Evolutionary conservation across 2,113 vertebrate genomes (phyloP), one percentile per base, ranked within the genome.

Genomic region (Notarius lentiginosus): DNA sequence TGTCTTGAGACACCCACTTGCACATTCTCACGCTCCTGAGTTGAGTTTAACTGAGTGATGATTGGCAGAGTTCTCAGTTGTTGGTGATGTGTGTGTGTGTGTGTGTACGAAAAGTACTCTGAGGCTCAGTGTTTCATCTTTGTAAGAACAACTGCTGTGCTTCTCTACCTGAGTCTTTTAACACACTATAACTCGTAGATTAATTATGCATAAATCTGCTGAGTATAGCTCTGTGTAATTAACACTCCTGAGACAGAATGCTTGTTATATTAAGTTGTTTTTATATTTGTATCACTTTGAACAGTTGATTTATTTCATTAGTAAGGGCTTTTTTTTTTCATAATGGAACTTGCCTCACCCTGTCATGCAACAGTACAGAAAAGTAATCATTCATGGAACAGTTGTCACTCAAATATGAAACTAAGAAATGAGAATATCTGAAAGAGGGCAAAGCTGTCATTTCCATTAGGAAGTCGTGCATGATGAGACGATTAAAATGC

Each of bases 1-100:
- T 90, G 17, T 91, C 79, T 56, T 60, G 18, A 81, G 79, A 70
- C 88, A 87, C 87, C 49, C 82, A 88, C 82, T 76, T 86, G 86
- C 34, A 90, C 90, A 94, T 95, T 96, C 94, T 95, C 94, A 95
- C 94, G 93, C 94, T 95, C 94, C 87, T 85, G 83, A 90, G 86
- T 90, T 93, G 92, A 93, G 93, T 89, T 90, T 90, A 73, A 92
- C 91, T 93, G 93, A 93, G 91, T 92, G 90, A 82, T 94, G 93
- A 94, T 94, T 95, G 91, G 90, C 93, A 87, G 92, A 89, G 49
- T 73, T 82, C 76, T 82, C 41, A 75, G 85, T 87, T 75, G 85
- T 79, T 84, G 68, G 73, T 66, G 73, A 7, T 87, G 24, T 27
- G 51, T 63, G 22, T 9, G 34, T 34, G 68, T 68, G 75, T 82